A percentile compares a stretch with the other conserved stretches of the same genome.
These are phyloP conservation scores for Craseonycteris thonglongyai DNA, from an alignment of 2,113 vertebrate genomes.

Conservation along the genomic window DNA sequence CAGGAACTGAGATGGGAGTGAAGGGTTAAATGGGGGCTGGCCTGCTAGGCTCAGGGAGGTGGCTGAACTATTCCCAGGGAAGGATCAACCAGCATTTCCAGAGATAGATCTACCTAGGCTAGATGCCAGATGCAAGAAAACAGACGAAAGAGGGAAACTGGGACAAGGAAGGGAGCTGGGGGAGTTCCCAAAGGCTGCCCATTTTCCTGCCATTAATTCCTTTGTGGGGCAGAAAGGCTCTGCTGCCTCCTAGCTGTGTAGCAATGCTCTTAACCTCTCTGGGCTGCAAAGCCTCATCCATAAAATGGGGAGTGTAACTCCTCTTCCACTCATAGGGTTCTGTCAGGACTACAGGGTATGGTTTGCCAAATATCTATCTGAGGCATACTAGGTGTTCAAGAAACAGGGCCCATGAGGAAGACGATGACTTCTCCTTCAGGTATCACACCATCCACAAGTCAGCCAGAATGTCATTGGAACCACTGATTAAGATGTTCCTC, in stretches of 20 bases:
- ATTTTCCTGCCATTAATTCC: background rate
- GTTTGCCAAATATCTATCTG: background rate
- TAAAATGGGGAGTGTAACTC: background rate
- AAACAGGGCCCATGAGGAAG: background rate
- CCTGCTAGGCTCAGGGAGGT: background rate
- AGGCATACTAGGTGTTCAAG: background rate
- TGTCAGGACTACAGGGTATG: background rate
- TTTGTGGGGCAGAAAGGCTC: constrained; percentile 12
- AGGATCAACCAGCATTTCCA: background rate
- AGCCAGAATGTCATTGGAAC: constrained; percentile 2
- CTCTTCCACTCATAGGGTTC: background rate
- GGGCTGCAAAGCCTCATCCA: background rate
- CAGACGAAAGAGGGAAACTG: too few relatives aligned
- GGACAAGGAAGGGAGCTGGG: background rate
- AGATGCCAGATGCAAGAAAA: background rate
- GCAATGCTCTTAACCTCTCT: background rate
- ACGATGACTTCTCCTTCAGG: background rate
- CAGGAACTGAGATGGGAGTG: constrained; percentile 56
- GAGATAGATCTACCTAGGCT: background rate
- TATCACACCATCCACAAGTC: background rate
- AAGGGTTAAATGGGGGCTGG: constrained; percentile 36
- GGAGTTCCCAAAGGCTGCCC: background rate
- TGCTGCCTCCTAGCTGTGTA: background rate
- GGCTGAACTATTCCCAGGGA: background rate
- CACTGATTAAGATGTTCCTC: constrained; percentile 37